Percentiles rank a stretch among this genome's conserved stretches.
phyloP scores from a whole-genome alignment of 30 jellyfish, hydroid and myxozoan genomes.

The Cassiopea andromeda region DNA sequence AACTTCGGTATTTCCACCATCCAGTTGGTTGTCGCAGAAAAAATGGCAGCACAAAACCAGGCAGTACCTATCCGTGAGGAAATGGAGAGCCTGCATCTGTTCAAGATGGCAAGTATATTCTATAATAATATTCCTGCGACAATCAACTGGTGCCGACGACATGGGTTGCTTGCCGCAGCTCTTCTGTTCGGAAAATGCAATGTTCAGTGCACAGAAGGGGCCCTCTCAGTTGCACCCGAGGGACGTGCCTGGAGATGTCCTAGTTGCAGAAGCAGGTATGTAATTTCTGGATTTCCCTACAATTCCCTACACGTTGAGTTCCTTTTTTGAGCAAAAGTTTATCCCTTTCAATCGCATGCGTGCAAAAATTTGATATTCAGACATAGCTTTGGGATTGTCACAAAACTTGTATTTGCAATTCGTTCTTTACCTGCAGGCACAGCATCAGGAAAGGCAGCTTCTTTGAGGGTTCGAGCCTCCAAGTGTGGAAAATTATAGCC shows the following conservation, averaged over 20 bases:
- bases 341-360: neutral
- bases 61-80: too few species aligned
- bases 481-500: slow-evolving; percentile 31
- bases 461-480: slow-evolving; percentile 11
- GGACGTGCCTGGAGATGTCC: neutral
- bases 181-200: neutral
- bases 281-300: neutral
- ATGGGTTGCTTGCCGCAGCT: neutral
- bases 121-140: neutral
- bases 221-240: neutral
- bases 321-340: too few species aligned
- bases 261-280: neutral
- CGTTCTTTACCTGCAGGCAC: neutral
- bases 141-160: neutral
- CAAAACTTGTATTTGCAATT: too few species aligned
- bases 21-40: neutral
- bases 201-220: neutral
- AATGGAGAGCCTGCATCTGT: neutral
- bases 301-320: too few species aligned
- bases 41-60: neutral
- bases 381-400: neutral
- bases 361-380: neutral
- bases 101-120: neutral
- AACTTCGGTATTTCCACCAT: too few species aligned
- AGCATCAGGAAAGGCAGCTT: slow-evolving; percentile 41